Base-by-base conservation (phyloP, 2,797 vertebrate species). In the Petrocephalus sullivani region DNA sequence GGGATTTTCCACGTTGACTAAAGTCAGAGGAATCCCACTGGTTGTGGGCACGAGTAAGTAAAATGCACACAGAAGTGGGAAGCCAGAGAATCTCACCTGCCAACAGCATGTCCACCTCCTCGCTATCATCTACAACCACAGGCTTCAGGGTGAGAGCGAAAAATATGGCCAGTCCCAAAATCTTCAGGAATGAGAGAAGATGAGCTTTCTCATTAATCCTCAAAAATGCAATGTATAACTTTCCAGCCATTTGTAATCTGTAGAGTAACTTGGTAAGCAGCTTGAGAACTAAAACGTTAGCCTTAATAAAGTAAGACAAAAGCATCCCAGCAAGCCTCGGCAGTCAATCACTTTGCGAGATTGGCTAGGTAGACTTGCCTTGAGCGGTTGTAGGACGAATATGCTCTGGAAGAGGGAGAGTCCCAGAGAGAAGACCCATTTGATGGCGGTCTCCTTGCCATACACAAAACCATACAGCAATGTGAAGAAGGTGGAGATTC, bases 351-450 rank as follows among this genome's bases (percentile, higher is more conserved):
- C 41, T 46, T 33, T 85, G 82, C 28, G 49, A 21, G 51, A 33
- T 58, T 16, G 5, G 4, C 51, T 19, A 56, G 16, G 28, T 6
- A 2, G 10, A 88, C 91, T 82, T 60, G 96, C 96, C 95, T 97
- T 97, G 23, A 97, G 95, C 54, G 96, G 96, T 91, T 97, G 96
- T 89, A 97, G 91, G 88, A 97, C 94, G 88, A 97, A 97, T 92
- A 97, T 97, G 91, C 96, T 97, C 90, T 97, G 95, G 91, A 97
- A 96, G 37, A 97, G 95, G 0, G 96, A 96, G 33, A 97, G 91
- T 2, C 93, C 94, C 90, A 97, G 93, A 86, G 96, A 96, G 90
- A 97, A 93, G 85, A 96, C 95, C 96, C 96, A 97, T 91, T 95
- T 94, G 89, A 94, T 95, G 89, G 96, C 96, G 57, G 95, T 95